Percentiles rank a stretch among this genome's conserved stretches.
phyloP scores from a whole-genome alignment of 2,888 invertebrate species.

The Chydorus sphaericus region DNA sequence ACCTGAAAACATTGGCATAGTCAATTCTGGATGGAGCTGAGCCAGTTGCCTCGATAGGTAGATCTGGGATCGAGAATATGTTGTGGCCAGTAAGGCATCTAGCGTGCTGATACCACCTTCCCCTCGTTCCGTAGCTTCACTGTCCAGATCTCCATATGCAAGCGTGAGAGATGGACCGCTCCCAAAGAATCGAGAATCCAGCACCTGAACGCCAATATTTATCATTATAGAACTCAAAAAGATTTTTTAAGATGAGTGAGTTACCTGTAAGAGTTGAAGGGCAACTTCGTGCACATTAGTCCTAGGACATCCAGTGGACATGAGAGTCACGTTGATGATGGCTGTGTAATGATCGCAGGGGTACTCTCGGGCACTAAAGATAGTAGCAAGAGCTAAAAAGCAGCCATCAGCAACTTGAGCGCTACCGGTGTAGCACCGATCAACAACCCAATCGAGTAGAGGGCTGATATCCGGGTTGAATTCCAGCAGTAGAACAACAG shows the following conservation, averaged over 20 bases:
- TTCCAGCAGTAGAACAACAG: conserved; percentile 80
- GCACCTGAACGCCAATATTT: too few species aligned
- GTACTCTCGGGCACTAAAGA: conserved; percentile 93
- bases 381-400: conserved; percentile 85
- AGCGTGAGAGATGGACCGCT: conserved; percentile 19
- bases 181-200: conserved; percentile 93
- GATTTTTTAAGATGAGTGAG: neutral
- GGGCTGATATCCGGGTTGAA: conserved; percentile 86
- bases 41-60: conserved; percentile 85
- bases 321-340: conserved; percentile 89
- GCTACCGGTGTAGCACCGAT: conserved; percentile 87
- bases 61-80: conserved; percentile 83
- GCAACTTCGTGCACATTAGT: conserved; percentile 87
- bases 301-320: conserved; percentile 90
- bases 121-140: conserved; percentile 3
- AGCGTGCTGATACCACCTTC: conserved; percentile 48
- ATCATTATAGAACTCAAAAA: neutral
- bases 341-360: conserved; percentile 96
- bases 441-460: conserved; percentile 92
- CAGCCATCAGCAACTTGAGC: conserved; percentile 89
- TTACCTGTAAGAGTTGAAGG: conserved; percentile 66
- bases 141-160: neutral
- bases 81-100: conserved; percentile 65
- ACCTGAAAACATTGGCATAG: conserved; percentile 99
- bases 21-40: conserved; percentile 86